Conservation (phyloP, 1,140 invertebrate genomes). For the Pteromalus puparum region DNA sequence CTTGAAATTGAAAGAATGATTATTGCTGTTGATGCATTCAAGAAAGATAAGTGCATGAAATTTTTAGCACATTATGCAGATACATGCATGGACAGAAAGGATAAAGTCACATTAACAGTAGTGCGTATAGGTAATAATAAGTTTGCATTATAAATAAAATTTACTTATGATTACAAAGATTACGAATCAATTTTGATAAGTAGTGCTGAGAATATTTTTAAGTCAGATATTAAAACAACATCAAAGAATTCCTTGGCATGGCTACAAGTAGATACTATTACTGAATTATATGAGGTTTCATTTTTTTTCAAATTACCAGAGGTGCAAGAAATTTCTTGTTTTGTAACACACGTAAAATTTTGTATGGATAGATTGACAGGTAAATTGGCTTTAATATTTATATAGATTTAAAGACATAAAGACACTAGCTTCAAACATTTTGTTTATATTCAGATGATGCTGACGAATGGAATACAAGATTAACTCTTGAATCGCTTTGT, state of each 20-base stretch:
- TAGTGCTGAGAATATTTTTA: constrained; percentile 59
- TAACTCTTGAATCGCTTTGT: constrained; percentile 85
- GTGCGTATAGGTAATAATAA: constrained; percentile 70
- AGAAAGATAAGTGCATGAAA: constrained; percentile 74
- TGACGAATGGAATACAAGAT: constrained; percentile 80
- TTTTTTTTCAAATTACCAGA: constrained; percentile 69
- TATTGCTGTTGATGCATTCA: constrained; percentile 78
- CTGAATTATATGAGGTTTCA: constrained; percentile 69
- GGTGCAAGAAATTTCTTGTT: constrained; percentile 69
- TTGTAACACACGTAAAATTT: constrained; percentile 68
- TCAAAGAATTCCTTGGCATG: constrained; percentile 65
- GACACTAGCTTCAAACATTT: background rate
- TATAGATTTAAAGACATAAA: constrained; percentile 34
- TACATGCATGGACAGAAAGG: constrained; percentile 83
- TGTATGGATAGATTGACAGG: constrained; percentile 64
- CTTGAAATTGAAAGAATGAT: constrained; percentile 87
- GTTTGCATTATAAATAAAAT: constrained; percentile 45
- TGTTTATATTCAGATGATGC: constrained; percentile 56
- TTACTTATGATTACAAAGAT: constrained; percentile 82
- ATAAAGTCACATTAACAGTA: constrained; percentile 86
- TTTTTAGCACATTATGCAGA: constrained; percentile 85
- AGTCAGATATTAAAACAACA: constrained; percentile 59
- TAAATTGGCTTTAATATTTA: constrained; percentile 46
- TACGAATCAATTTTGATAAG: constrained; percentile 69
- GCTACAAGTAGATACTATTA: constrained; percentile 65